A percentile compares a stretch with the other conserved stretches of the same genome.
These are phyloP conservation scores for Trachelipus rathkii DNA, from an alignment of 1,140 invertebrate genomes.

Conservation along the genomic window DNA sequence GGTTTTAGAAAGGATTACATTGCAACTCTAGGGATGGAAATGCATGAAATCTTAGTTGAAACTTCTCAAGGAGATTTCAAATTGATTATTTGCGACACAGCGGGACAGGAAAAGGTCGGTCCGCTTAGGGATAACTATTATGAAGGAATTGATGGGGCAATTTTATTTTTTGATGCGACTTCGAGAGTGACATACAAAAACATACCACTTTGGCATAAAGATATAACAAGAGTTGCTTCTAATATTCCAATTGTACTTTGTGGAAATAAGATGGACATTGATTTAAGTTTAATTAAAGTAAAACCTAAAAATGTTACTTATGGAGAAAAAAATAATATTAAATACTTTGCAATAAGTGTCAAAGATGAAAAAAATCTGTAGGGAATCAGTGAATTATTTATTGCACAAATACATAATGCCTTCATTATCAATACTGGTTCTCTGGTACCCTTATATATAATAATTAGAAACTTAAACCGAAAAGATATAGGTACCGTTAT, in stretches of 20 bases:
- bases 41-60: constrained; percentile 95
- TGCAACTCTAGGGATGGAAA: constrained; percentile 98
- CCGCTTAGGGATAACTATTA: constrained; percentile 98
- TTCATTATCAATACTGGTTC: no score
- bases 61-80: constrained; percentile 59
- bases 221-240: constrained; percentile 96
- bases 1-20: constrained; percentile 99
- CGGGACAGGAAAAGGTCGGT: constrained; percentile 99
- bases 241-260: constrained; percentile 98
- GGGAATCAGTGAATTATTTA: no score
- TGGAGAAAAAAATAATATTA: constrained; percentile 98
- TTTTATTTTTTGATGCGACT: constrained; percentile 99
- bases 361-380: constrained; percentile 62
- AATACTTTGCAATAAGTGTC: constrained; percentile 99
- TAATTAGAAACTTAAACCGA: no score
- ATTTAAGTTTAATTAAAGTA: constrained; percentile 92
- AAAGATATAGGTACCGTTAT: no score
- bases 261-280: constrained; percentile 90
- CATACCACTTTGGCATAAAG: constrained; percentile 98
- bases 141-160: constrained; percentile 97
- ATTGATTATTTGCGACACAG: constrained; percentile 99
- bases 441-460: no score
- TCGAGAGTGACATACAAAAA: constrained; percentile 99
- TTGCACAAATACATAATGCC: no score
- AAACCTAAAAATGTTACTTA: constrained; percentile 99